Evolutionary conservation across 2,797 vertebrate genomes (phyloP).

Genomic region (Micrastur ruficollis): DNA sequence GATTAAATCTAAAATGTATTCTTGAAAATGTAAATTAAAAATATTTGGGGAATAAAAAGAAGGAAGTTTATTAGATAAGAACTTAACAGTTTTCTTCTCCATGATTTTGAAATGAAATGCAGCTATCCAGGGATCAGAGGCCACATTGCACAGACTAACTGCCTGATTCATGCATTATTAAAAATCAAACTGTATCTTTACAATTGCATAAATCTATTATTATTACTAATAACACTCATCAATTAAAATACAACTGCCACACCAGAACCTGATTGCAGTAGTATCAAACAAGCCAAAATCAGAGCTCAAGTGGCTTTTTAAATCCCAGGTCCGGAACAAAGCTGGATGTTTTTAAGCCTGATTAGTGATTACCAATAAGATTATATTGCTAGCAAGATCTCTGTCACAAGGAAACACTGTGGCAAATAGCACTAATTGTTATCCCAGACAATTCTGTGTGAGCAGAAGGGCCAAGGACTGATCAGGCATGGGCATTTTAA

Average conservation of each 20-base stretch:
- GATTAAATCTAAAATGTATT: background rate
- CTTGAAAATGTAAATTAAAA: background rate
- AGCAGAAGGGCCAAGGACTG: background rate
- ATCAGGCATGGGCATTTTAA: background rate
- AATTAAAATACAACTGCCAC: background rate
- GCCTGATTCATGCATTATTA: background rate
- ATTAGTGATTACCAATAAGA: background rate
- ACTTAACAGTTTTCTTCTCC: background rate
- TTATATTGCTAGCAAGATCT: background rate
- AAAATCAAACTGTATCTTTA: background rate
- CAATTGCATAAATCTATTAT: background rate
- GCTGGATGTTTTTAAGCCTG: background rate
- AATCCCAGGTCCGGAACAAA: background rate
- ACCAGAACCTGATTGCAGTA: background rate
- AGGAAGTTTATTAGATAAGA: background rate
- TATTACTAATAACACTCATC: background rate
- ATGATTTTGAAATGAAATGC: background rate
- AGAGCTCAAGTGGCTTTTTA: background rate
- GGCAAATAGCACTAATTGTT: background rate
- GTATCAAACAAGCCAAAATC: background rate
- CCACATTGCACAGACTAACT: background rate
- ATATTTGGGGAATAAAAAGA: background rate
- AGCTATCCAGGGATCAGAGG: background rate
- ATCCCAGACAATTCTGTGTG: background rate
- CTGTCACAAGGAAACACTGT: background rate